Conservation (phyloP, 2,888 invertebrate species). For the Eutolmus rufibarbis region DNA sequence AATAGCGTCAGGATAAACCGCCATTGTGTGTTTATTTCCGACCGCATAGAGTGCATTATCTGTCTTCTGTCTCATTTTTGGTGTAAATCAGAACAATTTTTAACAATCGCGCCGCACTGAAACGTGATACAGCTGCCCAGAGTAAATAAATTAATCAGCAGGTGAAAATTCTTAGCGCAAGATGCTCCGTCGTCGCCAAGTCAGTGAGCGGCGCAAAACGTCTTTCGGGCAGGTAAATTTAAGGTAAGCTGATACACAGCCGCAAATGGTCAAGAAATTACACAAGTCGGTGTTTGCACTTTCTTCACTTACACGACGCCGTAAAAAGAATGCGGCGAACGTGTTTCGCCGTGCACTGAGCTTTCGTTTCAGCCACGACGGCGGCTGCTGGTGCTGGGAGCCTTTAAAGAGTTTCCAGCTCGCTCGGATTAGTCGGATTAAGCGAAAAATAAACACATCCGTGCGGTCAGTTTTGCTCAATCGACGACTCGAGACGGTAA, state of each 20-base stretch:
- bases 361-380: background rate
- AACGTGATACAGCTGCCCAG: background rate
- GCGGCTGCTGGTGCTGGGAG: background rate
- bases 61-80: background rate
- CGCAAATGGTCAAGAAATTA: background rate
- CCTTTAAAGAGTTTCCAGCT: background rate
- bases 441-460: conserved; percentile 2
- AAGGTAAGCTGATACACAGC: background rate
- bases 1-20: background rate
- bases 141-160: background rate
- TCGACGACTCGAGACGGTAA: background rate
- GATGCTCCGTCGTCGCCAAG: background rate
- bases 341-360: background rate
- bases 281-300: conserved; percentile 17
- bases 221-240: background rate
- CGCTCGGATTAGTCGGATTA: background rate
- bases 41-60: background rate
- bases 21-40: background rate
- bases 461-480: background rate
- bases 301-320: background rate
- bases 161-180: background rate
- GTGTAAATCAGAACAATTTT: background rate
- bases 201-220: background rate
- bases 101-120: background rate
- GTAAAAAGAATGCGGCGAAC: conserved; percentile 10